phyloP scores from a whole-genome alignment of 2,113 vertebrate species.

The Malurus alboscapulatus region DNA sequence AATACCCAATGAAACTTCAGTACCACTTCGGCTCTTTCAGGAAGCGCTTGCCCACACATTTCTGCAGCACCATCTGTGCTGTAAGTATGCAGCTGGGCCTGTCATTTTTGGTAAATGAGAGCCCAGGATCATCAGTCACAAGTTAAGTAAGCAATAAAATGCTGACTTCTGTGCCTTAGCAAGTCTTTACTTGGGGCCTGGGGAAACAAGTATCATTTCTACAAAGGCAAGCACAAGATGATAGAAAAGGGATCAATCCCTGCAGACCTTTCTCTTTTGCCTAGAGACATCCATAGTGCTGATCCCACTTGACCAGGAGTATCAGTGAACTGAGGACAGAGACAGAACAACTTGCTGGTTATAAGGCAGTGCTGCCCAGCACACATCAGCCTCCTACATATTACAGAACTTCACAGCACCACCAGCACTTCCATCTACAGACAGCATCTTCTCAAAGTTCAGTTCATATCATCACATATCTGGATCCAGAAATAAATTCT shows the following conservation, averaged over 20 bases:
- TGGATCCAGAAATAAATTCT: neutral
- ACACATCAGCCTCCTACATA: neutral
- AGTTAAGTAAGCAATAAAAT: constrained; percentile 39
- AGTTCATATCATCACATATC: neutral
- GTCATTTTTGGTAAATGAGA: constrained; percentile 56
- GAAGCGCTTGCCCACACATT: constrained; percentile 46
- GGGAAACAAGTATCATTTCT: neutral
- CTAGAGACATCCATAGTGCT: neutral
- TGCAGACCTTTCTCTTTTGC: neutral
- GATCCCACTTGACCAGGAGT: neutral
- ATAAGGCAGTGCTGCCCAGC: neutral
- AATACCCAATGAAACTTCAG: constrained; percentile 25
- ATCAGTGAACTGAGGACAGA: neutral
- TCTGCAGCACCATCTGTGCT: constrained; percentile 55
- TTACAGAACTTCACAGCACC: neutral
- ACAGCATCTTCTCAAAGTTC: neutral
- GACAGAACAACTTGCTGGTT: neutral
- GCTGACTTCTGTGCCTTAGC: constrained; percentile 1
- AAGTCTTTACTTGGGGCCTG: neutral
- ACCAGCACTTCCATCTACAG: neutral
- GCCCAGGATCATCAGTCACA: constrained; percentile 45
- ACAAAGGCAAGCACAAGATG: neutral
- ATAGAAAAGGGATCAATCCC: neutral
- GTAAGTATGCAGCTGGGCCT: constrained; percentile 42
- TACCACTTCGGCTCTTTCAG: neutral